Base-by-base conservation (phyloP, 2,113 vertebrate species). In the Poeciliopsis occidentalis region DNA sequence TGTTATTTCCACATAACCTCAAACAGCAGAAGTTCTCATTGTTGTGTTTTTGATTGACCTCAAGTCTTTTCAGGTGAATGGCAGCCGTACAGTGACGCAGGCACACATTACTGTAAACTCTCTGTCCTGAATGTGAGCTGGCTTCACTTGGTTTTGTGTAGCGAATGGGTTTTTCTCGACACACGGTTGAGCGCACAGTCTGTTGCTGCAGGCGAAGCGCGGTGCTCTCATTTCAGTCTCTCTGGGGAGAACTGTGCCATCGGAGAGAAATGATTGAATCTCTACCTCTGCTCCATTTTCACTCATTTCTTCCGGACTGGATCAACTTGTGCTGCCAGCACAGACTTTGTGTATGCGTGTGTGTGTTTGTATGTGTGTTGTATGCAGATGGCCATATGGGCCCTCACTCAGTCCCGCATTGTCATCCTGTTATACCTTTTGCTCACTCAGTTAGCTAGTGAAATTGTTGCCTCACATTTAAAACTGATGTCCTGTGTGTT, bases 241-340 rank as follows among this genome's bases (percentile, higher is more conserved):
- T 88, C 92, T 78, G 60, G 88, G 87, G 91, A 88, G 80, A 78
- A 74, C 85, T 64, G 73, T 80, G 76, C 88, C 85, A 90, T 91
- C 88, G 79, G 81, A 88, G 81, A 85, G 85, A 92, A 85, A 91
- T 92, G 91, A 94, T 92, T 93, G 93, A 94, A 92, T 92, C 79
- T 84, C 73, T 84, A 90, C 85, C 86, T 85, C 64, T 78, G 90
- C 89, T 92, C 93, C 85, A 92, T 91, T 93, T 94, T 92, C 84
- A 78, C 87, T 91, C 81, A 82, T 87, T 88, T 92, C 81, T 86
- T 85, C 90, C 69, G 85, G 81, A 88, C 83, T 91, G 89, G 83
- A 82, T 86, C 89, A 87, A 85, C 87, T 85, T 85, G 80, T 86
- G 86, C 88, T 79, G 81, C 72, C 65, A 85, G 80, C 69, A 54